Base-by-base conservation (phyloP, 2,797 vertebrate genomes). In the Siniperca obscura region DNA sequence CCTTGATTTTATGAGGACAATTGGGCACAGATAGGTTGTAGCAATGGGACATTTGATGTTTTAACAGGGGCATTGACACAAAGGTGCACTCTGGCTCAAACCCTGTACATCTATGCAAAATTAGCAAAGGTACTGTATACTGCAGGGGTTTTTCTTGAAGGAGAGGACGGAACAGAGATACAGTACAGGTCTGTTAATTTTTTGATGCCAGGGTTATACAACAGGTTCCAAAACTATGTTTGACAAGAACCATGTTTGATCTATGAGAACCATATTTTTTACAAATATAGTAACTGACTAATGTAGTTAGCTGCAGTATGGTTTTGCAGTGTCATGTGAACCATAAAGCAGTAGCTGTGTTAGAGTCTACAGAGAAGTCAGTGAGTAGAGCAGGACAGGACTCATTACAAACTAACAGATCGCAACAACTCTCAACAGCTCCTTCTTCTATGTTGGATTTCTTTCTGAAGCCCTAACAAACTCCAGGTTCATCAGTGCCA, bases 401-500 rank as follows among this genome's bases (percentile, higher is more conserved):
- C 55, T 87, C 67, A 83, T 91, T 90, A 85, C 59, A 12, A 73
- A 69, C 52, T 0, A 78, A 84, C 61, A 71, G 59, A 84, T 78
- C 40, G 12, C 68, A 79, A 78, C 83, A 74, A 64, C 74, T 81
- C 30, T 66, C 53, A 79, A 66, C 84, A 83, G 83, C 80, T 86
- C 78, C 78, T 72, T 30, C 78, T 74, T 86, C 74, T 52, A 44
- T 72, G 25, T 66, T 69, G 34, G 48, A 55, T 80, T 82, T 84
- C 22, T 67, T 46, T 83, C 30, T 75, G 30, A 84, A 81, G 19
- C 46, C 11, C 27, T 75, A 76, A 84, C 82, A 90, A 78, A 87
- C 69, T 74, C 74, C 79, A 75, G 70, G 70, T 83, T 79, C 84
- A 86, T 89, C 90, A 74, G 76, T 72, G 91, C 74, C 75, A 76